Conservation (phyloP, 1,140 invertebrate species). For the Papilio machaon region DNA sequence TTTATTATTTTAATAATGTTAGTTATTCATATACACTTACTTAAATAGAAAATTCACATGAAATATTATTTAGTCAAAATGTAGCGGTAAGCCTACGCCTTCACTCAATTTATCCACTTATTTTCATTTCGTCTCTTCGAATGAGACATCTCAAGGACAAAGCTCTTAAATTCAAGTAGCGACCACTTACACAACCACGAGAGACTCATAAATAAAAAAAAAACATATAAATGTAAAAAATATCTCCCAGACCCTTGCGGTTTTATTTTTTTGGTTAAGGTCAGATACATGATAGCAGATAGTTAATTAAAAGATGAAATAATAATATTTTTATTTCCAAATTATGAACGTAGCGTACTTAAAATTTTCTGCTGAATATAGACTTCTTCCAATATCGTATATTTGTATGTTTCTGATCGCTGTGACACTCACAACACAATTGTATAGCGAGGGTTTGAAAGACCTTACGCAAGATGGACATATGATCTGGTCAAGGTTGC, state of each 20-base stretch:
- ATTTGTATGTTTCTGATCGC: too few relatives aligned
- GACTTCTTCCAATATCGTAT: too few relatives aligned
- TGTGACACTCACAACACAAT: too few relatives aligned
- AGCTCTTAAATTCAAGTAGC: conserved; percentile 38
- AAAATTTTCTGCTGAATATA: neutral
- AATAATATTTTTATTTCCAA: neutral
- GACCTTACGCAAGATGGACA: too few relatives aligned
- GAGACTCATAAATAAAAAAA: conserved; percentile 31
- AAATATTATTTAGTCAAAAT: conserved; percentile 32
- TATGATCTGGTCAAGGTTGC: too few relatives aligned
- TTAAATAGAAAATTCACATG: neutral
- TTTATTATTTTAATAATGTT: neutral
- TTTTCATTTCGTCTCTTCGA: conserved; percentile 39
- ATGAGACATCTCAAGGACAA: conserved; percentile 39
- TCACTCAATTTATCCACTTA: conserved; percentile 39
- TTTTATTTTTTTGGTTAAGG: neutral
- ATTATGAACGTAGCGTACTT: neutral
- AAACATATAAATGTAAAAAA: conserved; percentile 23
- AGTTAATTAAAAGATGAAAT: neutral
- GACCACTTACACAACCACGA: conserved; percentile 31
- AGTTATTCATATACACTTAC: neutral
- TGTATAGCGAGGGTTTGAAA: too few relatives aligned
- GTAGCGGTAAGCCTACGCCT: conserved; percentile 33
- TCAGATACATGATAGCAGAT: neutral
- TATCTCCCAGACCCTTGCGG: conserved; percentile 21